These are phyloP conservation scores for Pogonophryne albipinna DNA, from an alignment of 2,797 vertebrate genomes.

Conservation along the genomic window DNA sequence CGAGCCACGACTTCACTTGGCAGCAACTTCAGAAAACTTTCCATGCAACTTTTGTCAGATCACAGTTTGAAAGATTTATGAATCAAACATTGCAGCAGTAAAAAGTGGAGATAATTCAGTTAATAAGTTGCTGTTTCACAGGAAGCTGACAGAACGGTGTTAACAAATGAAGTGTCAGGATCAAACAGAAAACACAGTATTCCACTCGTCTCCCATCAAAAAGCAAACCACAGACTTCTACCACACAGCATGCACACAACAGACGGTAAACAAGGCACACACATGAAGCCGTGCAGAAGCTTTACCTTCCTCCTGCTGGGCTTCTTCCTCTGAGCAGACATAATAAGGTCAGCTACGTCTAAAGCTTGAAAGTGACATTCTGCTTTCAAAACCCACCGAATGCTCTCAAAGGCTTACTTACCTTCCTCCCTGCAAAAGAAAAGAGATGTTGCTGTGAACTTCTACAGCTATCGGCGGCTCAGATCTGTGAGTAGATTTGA, in stretches of 20 bases:
- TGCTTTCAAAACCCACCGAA: slow-evolving; percentile 21
- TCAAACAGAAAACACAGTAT: neutral
- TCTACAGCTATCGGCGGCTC: slow-evolving; percentile 2
- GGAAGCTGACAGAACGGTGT: neutral
- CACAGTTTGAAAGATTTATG: slow-evolving; percentile 12
- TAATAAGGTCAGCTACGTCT: slow-evolving; percentile 64
- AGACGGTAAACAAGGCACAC: neutral
- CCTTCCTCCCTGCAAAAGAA: slow-evolving; percentile 64
- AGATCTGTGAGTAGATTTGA: slow-evolving; percentile 10
- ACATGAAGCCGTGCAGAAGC: slow-evolving; percentile 41
- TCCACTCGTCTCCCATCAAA: neutral
- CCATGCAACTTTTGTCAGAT: slow-evolving; percentile 47
- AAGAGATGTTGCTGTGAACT: slow-evolving; percentile 9
- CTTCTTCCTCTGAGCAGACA: slow-evolving; percentile 68
- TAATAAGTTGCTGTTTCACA: neutral
- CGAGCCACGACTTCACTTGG: neutral
- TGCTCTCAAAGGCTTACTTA: slow-evolving; percentile 32
- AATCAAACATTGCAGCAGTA: neutral
- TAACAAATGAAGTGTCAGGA: slow-evolving; percentile 40
- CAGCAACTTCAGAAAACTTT: slow-evolving; percentile 5
- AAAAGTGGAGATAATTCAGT: slow-evolving; percentile 13
- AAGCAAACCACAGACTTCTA: neutral
- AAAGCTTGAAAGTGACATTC: slow-evolving; percentile 35
- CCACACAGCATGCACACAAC: neutral
- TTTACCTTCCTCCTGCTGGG: slow-evolving; percentile 58